phyloP scores from a whole-genome alignment of 1,140 invertebrate species.

The Mesaphorura yosii region DNA sequence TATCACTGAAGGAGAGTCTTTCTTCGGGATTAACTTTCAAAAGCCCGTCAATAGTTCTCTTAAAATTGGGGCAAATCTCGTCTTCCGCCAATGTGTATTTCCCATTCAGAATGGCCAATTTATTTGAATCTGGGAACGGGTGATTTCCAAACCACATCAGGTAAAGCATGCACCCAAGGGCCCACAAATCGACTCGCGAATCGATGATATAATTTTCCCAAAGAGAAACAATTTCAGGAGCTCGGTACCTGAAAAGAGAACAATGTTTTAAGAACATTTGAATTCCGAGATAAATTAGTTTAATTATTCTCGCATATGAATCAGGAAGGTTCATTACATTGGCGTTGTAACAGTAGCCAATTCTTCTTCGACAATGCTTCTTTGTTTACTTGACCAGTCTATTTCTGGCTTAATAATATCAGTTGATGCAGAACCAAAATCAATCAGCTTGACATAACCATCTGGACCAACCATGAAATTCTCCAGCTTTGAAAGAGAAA shows the following conservation, averaged over 20 bases:
- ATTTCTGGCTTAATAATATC: slow-evolving; percentile 70
- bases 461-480: slow-evolving; percentile 64
- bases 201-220: slow-evolving; percentile 93
- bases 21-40: slow-evolving; percentile 13
- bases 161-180: slow-evolving; percentile 90
- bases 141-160: slow-evolving; percentile 84
- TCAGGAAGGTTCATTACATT: slow-evolving; percentile 51
- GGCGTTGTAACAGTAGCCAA: slow-evolving; percentile 65
- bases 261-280: neutral
- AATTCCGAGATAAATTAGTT: neutral
- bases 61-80: slow-evolving; percentile 11
- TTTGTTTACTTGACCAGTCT: slow-evolving; percentile 82
- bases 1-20: no score
- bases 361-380: slow-evolving; percentile 85
- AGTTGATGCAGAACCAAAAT: slow-evolving; percentile 93
- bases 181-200: slow-evolving; percentile 85
- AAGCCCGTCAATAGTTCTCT: slow-evolving; percentile 15
- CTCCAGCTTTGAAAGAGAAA: slow-evolving; percentile 45
- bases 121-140: slow-evolving; percentile 94
- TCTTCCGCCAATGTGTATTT: slow-evolving; percentile 42
- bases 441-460: slow-evolving; percentile 88
- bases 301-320: neutral
- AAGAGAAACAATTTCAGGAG: slow-evolving; percentile 94
- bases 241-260: slow-evolving; percentile 38
- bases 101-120: slow-evolving; percentile 89